These are phyloP conservation scores for Sanderia malayensis DNA, from an alignment of 30 jellyfish, hydroid and myxozoan genomes.

Conservation along the genomic window DNA sequence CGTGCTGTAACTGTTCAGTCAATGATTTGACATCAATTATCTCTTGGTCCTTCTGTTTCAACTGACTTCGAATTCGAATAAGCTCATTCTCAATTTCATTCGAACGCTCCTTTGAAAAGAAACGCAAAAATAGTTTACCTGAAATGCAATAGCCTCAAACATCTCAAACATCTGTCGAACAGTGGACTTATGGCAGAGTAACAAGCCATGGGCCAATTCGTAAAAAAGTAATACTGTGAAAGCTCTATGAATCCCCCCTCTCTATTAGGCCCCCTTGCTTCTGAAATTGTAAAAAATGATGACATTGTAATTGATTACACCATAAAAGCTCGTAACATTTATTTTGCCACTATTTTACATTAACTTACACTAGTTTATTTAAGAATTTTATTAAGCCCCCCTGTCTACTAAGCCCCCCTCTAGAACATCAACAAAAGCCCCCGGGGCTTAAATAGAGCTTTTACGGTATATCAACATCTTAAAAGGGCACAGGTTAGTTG, in stretches of 20 bases:
- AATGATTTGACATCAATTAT: slow-evolving; percentile 58
- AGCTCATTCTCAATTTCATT: slow-evolving; percentile 73
- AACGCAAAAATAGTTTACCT: neutral
- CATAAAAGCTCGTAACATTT: no score
- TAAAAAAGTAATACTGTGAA: neutral
- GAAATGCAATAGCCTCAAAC: neutral
- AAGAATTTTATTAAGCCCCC: no score
- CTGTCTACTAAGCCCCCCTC: slow-evolving; percentile 8
- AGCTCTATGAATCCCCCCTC: slow-evolving; percentile 1
- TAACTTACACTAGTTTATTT: no score
- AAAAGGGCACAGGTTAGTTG: no score
- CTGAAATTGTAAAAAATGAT: no score
- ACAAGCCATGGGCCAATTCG: neutral
- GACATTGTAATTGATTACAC: no score
- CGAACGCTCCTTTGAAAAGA: slow-evolving; percentile 53
- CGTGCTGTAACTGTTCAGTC: slow-evolving; percentile 84
- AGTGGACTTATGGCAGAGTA: neutral
- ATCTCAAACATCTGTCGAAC: no score
- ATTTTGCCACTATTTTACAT: no score
- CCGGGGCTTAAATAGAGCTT: neutral
- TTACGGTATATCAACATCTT: neutral
- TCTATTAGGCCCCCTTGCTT: no score
- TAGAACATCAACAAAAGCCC: neutral
- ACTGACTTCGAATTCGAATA: slow-evolving; percentile 64
- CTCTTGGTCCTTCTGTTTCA: slow-evolving; percentile 85